Evolutionary conservation across 2,797 vertebrate genomes (phyloP).

Genomic region (Gymnothorax reevesii): DNA sequence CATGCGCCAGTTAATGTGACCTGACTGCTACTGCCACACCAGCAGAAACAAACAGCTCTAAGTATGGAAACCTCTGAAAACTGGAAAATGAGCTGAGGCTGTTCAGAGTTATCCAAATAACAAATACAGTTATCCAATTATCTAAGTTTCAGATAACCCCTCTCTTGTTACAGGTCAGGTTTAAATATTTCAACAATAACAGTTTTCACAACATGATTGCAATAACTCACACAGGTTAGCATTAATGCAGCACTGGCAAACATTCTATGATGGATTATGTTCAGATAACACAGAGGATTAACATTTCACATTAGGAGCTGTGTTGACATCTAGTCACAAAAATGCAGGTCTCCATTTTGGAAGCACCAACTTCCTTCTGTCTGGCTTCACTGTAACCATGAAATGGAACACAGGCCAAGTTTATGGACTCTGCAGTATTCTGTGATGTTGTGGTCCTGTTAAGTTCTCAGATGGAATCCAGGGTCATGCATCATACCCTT

Average conservation of each 20-base stretch:
- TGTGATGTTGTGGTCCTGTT: not conserved
- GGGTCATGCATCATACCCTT: constrained; percentile 19
- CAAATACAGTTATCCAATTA: no score
- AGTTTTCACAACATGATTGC: not conserved
- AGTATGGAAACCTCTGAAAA: no score
- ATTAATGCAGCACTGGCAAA: not conserved
- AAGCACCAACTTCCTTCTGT: not conserved
- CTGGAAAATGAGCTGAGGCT: no score
- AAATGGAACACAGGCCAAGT: not conserved
- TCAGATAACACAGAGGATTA: not conserved
- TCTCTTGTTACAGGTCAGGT: not conserved
- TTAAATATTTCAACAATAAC: not conserved
- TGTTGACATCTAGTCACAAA: not conserved
- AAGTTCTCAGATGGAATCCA: constrained; percentile 10
- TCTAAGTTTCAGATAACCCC: not conserved
- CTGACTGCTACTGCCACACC: not conserved
- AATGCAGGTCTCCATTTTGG: not conserved
- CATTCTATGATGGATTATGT: not conserved
- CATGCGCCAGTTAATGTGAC: not conserved
- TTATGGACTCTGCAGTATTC: not conserved
- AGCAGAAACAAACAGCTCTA: not conserved
- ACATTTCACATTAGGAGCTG: not conserved
- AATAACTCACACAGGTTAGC: not conserved
- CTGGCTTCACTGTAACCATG: not conserved
- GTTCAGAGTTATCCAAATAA: no score